These are phyloP conservation scores for Silurus meridionalis DNA, from an alignment of 2,113 vertebrate genomes.

Conservation along the genomic window DNA sequence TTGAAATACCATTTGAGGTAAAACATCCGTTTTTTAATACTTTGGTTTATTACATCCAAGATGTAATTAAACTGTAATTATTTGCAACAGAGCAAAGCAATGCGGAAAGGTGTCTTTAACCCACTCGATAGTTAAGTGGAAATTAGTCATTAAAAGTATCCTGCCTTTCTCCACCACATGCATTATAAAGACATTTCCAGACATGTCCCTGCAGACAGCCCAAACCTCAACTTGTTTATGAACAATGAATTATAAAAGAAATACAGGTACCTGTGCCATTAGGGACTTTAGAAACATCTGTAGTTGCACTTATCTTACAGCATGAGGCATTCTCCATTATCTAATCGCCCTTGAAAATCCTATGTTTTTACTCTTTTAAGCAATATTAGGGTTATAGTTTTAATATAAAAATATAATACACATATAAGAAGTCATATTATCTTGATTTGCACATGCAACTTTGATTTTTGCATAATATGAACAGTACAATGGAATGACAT, in stretches of 20 bases:
- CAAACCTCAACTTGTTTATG: conserved; percentile 23
- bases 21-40: conserved; percentile 18
- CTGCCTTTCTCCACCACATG: conserved; percentile 26
- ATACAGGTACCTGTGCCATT: background rate
- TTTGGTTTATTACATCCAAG: background rate
- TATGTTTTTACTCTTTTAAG: conserved; percentile 1
- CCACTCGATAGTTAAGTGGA: background rate
- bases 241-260: conserved; percentile 34
- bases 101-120: background rate
- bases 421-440: background rate
- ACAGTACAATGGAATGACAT: background rate
- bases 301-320: conserved; percentile 52
- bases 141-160: conserved; percentile 25
- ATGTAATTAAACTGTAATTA: background rate
- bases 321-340: conserved; percentile 55
- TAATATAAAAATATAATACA: too few relatives aligned
- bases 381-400: background rate
- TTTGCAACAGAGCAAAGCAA: background rate
- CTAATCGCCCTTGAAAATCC: conserved; percentile 34
- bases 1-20: conserved; percentile 85
- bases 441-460: background rate
- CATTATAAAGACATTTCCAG: conserved; percentile 40
- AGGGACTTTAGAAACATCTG: conserved; percentile 58
- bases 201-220: conserved; percentile 15
- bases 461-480: background rate